Percentiles rank a stretch among this genome's conserved stretches.
Conservation (phyloP, 1,140 invertebrate species). For the Zaprionus davidi region DNA sequence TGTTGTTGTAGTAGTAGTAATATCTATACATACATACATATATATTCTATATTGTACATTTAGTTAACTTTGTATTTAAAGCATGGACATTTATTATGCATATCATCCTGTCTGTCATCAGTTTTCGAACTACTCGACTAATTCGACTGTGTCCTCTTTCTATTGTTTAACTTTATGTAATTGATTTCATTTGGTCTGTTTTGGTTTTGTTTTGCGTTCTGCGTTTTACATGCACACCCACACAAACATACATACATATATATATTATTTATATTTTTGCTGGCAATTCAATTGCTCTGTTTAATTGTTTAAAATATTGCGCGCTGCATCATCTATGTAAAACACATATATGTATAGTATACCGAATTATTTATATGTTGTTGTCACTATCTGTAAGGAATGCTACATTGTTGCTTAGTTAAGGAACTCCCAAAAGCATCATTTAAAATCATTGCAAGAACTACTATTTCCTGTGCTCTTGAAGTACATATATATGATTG, state of each 20-base stretch:
- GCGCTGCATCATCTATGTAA: constrained; percentile 18
- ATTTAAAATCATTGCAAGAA: constrained; percentile 20
- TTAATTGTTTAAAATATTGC: constrained; percentile 33
- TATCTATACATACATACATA: constrained; percentile 33
- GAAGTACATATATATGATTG: constrained; percentile 38
- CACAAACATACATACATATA: neutral
- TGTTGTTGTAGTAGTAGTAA: constrained; percentile 5
- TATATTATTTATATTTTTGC: constrained; percentile 22
- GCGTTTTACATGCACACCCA: constrained; percentile 2
- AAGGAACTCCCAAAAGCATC: constrained; percentile 29
- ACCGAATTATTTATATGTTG: constrained; percentile 25
- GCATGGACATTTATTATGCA: constrained; percentile 68
- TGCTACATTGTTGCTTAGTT: constrained; percentile 22
- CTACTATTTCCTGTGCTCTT: neutral
- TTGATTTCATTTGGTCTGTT: constrained; percentile 51
- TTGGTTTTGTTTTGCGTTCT: constrained; percentile 14
- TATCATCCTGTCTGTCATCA: constrained; percentile 6
- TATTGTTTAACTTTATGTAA: constrained; percentile 71
- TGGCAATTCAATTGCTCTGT: constrained; percentile 45
- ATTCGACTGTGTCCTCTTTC: constrained; percentile 34
- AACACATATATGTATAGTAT: constrained; percentile 6
- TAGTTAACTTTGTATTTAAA: constrained; percentile 77
- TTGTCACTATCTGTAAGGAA: constrained; percentile 24
- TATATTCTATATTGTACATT: constrained; percentile 69
- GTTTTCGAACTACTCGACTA: constrained; percentile 9